phyloP scores from a whole-genome alignment of 1,140 invertebrate species.

The Megalopta genalis region DNA sequence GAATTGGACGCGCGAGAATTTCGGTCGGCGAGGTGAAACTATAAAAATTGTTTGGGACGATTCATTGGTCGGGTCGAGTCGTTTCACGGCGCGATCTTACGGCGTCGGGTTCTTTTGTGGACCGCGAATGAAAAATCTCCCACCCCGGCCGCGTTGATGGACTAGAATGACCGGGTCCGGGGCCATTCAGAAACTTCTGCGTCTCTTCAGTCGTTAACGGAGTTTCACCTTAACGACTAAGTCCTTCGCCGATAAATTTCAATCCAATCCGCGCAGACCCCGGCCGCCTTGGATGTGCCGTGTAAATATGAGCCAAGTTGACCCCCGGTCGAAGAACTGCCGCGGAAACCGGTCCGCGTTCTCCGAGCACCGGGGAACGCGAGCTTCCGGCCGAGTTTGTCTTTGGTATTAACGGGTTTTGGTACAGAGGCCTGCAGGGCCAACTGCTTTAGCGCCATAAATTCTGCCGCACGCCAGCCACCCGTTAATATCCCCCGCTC shows the following conservation, averaged over 20 bases:
- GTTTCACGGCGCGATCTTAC: background rate
- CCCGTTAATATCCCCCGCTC: slow-evolving; percentile 74
- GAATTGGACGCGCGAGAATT: too few species aligned
- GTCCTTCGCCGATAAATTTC: slow-evolving; percentile 53
- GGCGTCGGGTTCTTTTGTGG: background rate
- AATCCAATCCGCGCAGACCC: slow-evolving; percentile 9
- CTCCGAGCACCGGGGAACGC: slow-evolving; percentile 35
- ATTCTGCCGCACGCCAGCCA: slow-evolving; percentile 56
- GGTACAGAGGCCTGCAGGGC: slow-evolving; percentile 52
- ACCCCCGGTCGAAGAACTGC: slow-evolving; percentile 50
- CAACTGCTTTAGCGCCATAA: slow-evolving; percentile 69
- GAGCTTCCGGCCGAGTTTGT: slow-evolving; percentile 68
- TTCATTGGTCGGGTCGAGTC: too few species aligned
- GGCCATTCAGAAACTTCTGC: slow-evolving; percentile 45
- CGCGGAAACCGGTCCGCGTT: slow-evolving; percentile 22
- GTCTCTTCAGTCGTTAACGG: slow-evolving; percentile 48
- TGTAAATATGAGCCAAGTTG: slow-evolving; percentile 60
- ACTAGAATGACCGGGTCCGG: slow-evolving; percentile 25
- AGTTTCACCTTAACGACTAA: slow-evolving; percentile 53
- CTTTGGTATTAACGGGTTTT: slow-evolving; percentile 74
- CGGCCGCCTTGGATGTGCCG: slow-evolving; percentile 19
- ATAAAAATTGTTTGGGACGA: too few species aligned
- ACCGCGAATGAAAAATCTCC: slow-evolving; percentile 1
- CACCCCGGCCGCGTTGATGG: slow-evolving; percentile 18
- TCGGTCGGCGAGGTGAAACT: too few species aligned